Evolutionary conservation across 1,140 invertebrate species (phyloP), one percentile per base, ranked within the genome.

Genomic region (Plodia interpunctella): DNA sequence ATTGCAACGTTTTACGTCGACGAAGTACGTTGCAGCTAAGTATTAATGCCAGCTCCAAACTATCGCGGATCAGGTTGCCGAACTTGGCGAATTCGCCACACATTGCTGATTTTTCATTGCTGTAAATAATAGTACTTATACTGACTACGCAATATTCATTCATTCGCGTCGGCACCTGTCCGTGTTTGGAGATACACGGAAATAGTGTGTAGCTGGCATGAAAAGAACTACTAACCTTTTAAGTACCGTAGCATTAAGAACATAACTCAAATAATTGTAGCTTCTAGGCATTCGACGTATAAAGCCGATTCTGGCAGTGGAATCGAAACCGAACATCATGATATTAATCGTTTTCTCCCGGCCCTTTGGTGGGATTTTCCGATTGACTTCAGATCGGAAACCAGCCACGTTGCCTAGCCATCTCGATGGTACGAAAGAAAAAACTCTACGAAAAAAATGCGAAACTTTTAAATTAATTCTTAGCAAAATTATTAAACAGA

Each of bases 241-340:
- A 0, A 98, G 80, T 6, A 97, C 90, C 11, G 93, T 86, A 4
- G 93, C 93, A 20, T 92, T 88, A n/a, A 98, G 80, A 6, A 89
- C 79, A 10, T 96, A 88, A 0, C 90, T 94, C 28, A 98, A 87
- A 76, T 95, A 96, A 18, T 92, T 89, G 72, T 96, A 95, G 6
- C 94, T 94, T 66, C 94, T 94, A 1, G 97, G 97, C 50, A 99
- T 87, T 72, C 96, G 95, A 44, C 97, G 91, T 18, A 96, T 94
- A 76, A 97, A 97, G 0, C 95, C 94, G 83, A 97, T 95, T 44
- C 94, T 91, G 0, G 97, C 97, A 0, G 98, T 83, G 0, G 97
- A 98, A 87, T 99, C 98, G 79, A 98, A 96, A 0, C 96, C 97
- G 61, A 97, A 94, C 90, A 98, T 97, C 0, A 98, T 77, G 0